phyloP scores from a whole-genome alignment of 2,888 invertebrate genomes.

The Acheta domesticus region DNA sequence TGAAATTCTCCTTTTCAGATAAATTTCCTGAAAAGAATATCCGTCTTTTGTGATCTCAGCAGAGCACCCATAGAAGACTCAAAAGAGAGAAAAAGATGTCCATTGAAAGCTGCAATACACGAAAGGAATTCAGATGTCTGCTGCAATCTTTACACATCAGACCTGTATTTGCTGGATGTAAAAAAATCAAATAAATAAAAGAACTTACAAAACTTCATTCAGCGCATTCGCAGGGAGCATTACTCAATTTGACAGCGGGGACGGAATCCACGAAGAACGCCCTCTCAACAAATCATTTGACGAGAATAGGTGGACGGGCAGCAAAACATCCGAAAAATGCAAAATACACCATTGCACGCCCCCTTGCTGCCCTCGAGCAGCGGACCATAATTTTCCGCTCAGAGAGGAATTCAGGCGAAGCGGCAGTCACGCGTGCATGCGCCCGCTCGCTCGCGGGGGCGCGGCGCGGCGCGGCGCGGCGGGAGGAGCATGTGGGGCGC shows the following conservation, averaged over 20 bases:
- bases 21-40: too few relatives aligned
- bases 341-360: background rate
- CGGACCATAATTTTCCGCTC: background rate
- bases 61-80: too few relatives aligned
- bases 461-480: background rate
- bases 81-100: too few relatives aligned
- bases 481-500: background rate
- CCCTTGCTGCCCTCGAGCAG: background rate
- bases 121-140: too few relatives aligned
- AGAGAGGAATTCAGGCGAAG: background rate
- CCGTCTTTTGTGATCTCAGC: too few relatives aligned
- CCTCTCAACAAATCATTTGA: constrained; percentile 3
- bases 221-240: too few relatives aligned
- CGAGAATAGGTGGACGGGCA: background rate
- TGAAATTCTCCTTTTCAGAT: too few relatives aligned
- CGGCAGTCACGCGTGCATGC: background rate
- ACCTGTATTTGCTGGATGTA: too few relatives aligned
- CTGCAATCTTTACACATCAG: too few relatives aligned
- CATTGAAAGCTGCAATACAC: too few relatives aligned
- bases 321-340: constrained; percentile 18
- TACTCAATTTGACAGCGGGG: background rate
- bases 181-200: too few relatives aligned
- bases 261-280: constrained; percentile 1
- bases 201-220: too few relatives aligned
- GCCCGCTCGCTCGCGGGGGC: background rate